A percentile compares a stretch with the other conserved stretches of the same genome.
Evolutionary conservation across 2,888 invertebrate species (phyloP).

Genomic region (Mayetiola destructor): DNA sequence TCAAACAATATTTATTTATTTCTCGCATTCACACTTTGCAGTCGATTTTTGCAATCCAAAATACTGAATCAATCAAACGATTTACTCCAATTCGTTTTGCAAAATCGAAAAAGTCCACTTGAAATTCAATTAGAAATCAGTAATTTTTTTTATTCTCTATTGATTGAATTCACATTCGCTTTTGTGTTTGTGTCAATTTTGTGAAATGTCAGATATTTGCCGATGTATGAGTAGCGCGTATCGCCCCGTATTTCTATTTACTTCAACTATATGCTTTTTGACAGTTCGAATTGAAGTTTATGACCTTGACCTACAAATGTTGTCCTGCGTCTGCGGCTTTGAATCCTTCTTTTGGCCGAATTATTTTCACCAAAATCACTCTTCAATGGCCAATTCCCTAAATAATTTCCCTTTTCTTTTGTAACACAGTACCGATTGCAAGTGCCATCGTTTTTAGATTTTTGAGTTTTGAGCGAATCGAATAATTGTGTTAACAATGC

Average conservation of each 20-base stretch:
- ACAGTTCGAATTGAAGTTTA: background rate
- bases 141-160: background rate
- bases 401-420: too few species aligned
- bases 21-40: too few species aligned
- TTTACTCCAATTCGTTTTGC: background rate
- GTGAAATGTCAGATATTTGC: background rate
- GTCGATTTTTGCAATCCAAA: too few species aligned
- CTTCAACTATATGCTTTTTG: background rate
- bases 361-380: too few species aligned
- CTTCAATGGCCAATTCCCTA: too few species aligned
- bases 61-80: too few species aligned
- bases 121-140: background rate
- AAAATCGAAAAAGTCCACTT: background rate
- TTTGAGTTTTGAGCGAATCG: too few species aligned
- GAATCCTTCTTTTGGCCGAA: too few species aligned
- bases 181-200: background rate
- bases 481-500: too few species aligned
- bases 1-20: background rate
- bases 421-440: too few species aligned
- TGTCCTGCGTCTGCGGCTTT: too few species aligned
- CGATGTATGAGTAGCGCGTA: background rate
- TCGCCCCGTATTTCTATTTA: background rate
- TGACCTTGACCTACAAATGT: background rate
- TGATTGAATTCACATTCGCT: background rate
- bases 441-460: too few species aligned